Base-by-base conservation (phyloP, 2,797 vertebrate species). In the Eulemur rubriventer region DNA sequence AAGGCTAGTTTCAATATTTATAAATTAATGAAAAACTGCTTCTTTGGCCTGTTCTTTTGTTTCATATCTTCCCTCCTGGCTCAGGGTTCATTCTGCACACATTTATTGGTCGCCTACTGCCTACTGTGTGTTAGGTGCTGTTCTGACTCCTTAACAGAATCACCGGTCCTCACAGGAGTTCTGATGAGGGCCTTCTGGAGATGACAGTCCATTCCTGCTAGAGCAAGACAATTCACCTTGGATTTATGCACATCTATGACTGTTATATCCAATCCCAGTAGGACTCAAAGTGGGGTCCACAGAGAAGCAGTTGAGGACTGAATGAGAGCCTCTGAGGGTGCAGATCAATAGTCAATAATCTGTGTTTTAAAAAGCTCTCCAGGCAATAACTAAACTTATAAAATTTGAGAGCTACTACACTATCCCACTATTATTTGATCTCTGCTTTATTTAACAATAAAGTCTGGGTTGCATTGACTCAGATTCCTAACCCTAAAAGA, bases 391-490 rank as follows among this genome's bases (percentile, higher is more conserved):
- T 87, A 76, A 69, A 38, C 13, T 91, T 28, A 78, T 22, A 59
- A 50, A 89, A 69, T 35, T 48, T 48, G 13, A 52, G 17, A 88
- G 8, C 11, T 10, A 48, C 26, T 20, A 6, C 3, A 87, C 3
- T 82, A 26, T 16, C 43, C 26, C 5, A 38, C 72, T 79, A 35
- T 17, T 43, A 67, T 52, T 88, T 83, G 10, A 59, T 61, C 95
- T 0, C 72, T 96, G 91, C 93, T 96, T 97, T 97, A 97, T 96
- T 96, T 97, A 96, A 96, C 90, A 76, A 80, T 95, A 95, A 98
- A 97, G 57, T 76, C 55, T 94, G 17, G 84, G 48, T 72, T 91
- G 97, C 97, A 76, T 89, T 96, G 97, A 95, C 91, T 88, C 85
- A 63, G 63, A 93, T 96, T 97, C 87, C 86, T 95, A 86, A 92